Evolutionary conservation across 2,888 invertebrate species (phyloP).

Genomic region (Thyatira batis): DNA sequence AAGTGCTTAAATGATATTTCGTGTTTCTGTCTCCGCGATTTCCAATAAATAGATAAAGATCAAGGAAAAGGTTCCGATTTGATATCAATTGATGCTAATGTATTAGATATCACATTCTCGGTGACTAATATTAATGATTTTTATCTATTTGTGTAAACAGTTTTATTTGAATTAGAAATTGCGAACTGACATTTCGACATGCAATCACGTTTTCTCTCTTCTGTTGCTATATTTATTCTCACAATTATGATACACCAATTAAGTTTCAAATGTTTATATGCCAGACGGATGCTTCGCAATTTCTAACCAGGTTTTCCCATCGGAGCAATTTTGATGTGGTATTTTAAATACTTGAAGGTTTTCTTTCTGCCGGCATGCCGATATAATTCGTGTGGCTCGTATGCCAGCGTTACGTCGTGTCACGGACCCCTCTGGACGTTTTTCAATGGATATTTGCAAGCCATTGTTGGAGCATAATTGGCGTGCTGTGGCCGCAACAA

Average conservation of each 20-base stretch:
- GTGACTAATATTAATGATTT: neutral
- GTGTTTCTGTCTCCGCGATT: neutral
- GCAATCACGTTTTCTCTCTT: no score
- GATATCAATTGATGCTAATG: neutral
- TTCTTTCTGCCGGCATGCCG: neutral
- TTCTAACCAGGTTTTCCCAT: neutral
- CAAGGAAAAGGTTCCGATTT: neutral
- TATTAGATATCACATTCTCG: neutral
- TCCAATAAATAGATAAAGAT: neutral
- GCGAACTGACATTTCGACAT: no score
- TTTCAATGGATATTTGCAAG: conserved; percentile 27
- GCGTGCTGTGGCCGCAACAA: conserved; percentile 31
- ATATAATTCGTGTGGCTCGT: neutral
- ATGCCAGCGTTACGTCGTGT: neutral
- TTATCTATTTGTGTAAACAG: neutral
- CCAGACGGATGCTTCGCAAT: neutral
- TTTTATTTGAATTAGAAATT: no score
- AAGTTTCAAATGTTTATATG: no score
- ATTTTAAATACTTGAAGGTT: neutral
- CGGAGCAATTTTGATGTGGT: neutral
- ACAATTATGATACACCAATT: no score
- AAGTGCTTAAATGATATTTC: neutral
- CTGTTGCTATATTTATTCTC: no score
- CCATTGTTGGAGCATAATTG: conserved; percentile 49
- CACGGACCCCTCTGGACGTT: conserved; percentile 9